A percentile compares a stretch with the other conserved stretches of the same genome.
Evolutionary conservation across 1,140 invertebrate genomes (phyloP).

Genomic region (Drosophila pseudoobscura): DNA sequence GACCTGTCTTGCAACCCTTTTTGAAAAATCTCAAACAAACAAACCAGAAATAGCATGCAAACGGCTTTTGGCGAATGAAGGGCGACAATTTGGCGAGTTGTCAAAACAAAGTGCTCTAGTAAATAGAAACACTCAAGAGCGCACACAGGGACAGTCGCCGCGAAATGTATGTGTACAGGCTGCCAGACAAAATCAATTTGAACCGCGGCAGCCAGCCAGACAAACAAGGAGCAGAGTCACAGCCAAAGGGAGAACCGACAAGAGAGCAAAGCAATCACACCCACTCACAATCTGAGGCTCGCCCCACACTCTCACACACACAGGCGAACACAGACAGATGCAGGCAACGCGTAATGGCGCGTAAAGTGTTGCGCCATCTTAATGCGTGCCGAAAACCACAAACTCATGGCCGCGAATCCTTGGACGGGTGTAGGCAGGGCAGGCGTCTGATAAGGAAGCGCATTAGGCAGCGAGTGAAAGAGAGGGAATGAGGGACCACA

Average conservation of each 20-base stretch:
- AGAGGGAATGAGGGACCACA: neutral
- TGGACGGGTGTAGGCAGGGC: slow-evolving; percentile 8
- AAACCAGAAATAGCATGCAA: slow-evolving; percentile 58
- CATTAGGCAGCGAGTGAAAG: slow-evolving; percentile 23
- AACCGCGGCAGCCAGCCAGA: slow-evolving; percentile 46
- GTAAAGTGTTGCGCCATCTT: slow-evolving; percentile 75
- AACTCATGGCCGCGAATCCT: slow-evolving; percentile 48
- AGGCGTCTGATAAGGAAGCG: slow-evolving; percentile 37
- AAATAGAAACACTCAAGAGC: slow-evolving; percentile 22
- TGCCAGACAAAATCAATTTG: slow-evolving; percentile 71
- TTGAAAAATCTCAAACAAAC: slow-evolving; percentile 28
- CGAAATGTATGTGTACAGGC: neutral
- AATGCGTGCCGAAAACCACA: slow-evolving; percentile 72
- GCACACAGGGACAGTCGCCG: slow-evolving; percentile 5
- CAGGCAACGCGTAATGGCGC: slow-evolving; percentile 67
- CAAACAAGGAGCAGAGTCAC: slow-evolving; percentile 39
- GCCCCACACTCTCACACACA: slow-evolving; percentile 2
- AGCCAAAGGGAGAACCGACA: slow-evolving; percentile 21
- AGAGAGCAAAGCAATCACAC: slow-evolving; percentile 37
- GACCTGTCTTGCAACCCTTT: no score
- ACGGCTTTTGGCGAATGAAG: slow-evolving; percentile 41
- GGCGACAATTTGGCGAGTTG: slow-evolving; percentile 64
- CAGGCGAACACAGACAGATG: slow-evolving; percentile 22
- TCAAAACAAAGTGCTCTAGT: slow-evolving; percentile 67
- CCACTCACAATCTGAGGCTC: neutral